These are phyloP conservation scores for Poicephalus meyeri DNA, from an alignment of 2,113 vertebrate species.

Conservation along the genomic window DNA sequence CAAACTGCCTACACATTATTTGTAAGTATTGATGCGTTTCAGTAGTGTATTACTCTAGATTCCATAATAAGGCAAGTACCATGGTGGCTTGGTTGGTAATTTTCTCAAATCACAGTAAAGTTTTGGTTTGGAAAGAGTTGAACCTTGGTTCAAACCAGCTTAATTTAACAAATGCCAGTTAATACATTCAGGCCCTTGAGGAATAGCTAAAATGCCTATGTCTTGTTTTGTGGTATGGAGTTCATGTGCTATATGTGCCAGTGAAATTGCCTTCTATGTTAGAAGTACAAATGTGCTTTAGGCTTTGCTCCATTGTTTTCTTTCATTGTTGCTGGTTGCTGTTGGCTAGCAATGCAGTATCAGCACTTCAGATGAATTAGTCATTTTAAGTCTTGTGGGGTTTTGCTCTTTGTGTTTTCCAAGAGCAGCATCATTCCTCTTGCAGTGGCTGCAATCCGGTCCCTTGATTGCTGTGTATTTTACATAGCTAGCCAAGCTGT, in stretches of 20 bases:
- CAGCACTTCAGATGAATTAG: not conserved
- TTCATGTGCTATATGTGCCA: not conserved
- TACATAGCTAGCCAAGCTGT: not conserved
- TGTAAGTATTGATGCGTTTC: not conserved
- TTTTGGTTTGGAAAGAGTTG: not conserved
- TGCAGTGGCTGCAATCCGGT: not conserved
- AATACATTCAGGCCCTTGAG: not conserved
- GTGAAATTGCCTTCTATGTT: not conserved
- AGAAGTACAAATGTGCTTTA: not conserved
- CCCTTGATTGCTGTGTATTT: not conserved
- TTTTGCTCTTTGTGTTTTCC: not conserved
- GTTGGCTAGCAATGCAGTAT: not conserved
- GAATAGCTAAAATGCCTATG: not conserved
- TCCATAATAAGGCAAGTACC: not conserved
- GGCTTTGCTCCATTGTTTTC: not conserved
- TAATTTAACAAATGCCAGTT: constrained; percentile 12
- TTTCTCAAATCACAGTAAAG: not conserved
- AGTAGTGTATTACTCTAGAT: not conserved
- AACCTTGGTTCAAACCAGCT: not conserved
- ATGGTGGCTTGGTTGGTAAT: not conserved
- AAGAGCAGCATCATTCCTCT: not conserved
- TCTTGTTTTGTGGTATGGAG: not conserved
- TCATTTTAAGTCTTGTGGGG: not conserved
- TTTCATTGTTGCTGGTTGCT: not conserved
- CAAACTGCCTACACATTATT: not conserved